Conservation (phyloP, 2,888 invertebrate species). For the Busseola fusca region DNA sequence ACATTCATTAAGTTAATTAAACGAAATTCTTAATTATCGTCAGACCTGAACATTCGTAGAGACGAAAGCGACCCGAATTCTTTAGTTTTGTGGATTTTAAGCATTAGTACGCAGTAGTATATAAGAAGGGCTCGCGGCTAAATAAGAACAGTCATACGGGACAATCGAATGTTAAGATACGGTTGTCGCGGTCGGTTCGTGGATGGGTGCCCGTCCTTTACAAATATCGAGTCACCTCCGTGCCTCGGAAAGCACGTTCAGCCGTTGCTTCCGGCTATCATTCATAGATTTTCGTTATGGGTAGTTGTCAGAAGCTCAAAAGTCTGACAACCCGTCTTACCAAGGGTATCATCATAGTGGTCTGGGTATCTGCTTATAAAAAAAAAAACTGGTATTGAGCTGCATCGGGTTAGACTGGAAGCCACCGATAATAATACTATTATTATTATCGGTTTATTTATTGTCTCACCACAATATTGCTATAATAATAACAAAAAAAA, state of each 20-base stretch:
- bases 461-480: no score
- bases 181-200: neutral
- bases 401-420: neutral
- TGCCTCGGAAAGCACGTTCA: neutral
- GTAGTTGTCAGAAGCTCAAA: neutral
- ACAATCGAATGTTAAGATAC: neutral
- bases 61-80: conserved; percentile 43
- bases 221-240: no score
- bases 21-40: conserved; percentile 54
- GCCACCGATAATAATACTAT: no score
- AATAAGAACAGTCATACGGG: neutral
- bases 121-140: neutral
- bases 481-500: no score
- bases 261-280: neutral
- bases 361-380: no score
- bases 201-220: neutral
- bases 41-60: conserved; percentile 29
- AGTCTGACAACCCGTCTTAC: neutral
- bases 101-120: neutral
- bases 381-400: no score
- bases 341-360: no score
- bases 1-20: conserved; percentile 55
- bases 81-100: conserved; percentile 35
- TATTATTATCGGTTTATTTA: no score
- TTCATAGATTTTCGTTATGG: neutral